A percentile compares a stretch with the other conserved stretches of the same genome.
Evolutionary conservation across 2,888 invertebrate genomes (phyloP).

Genomic region (Caenorhabditis wallacei): DNA sequence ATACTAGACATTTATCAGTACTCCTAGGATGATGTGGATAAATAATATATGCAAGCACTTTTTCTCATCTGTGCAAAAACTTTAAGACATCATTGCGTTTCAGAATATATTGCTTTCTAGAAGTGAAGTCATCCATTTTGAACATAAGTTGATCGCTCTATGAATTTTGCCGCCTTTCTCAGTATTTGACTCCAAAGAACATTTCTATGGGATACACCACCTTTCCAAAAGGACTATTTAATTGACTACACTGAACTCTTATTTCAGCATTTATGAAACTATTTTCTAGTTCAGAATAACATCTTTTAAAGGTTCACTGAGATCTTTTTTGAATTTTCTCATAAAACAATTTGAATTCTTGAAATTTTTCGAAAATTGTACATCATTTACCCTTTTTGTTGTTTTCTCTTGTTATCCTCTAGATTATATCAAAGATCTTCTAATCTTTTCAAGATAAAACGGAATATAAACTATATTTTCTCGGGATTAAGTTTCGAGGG

Average conservation of each 20-base stretch:
- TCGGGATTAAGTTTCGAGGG: conserved; percentile 4
- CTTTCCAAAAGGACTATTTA: neutral
- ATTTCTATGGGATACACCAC: conserved; percentile 13
- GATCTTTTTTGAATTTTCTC: no score
- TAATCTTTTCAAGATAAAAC: neutral
- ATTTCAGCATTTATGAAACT: neutral
- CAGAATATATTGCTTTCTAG: neutral
- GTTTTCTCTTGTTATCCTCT: neutral
- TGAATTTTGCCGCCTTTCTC: conserved; percentile 31
- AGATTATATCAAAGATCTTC: conserved; percentile 4
- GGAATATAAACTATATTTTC: neutral
- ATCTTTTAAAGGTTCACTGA: neutral
- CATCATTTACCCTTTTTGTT: neutral
- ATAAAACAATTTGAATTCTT: no score
- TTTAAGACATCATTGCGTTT: conserved; percentile 6
- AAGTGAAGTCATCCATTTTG: neutral
- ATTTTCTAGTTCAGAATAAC: no score
- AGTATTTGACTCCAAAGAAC: conserved; percentile 59
- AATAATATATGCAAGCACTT: no score
- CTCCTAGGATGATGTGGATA: no score
- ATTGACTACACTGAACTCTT: neutral
- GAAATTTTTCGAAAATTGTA: neutral
- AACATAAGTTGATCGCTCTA: conserved; percentile 39
- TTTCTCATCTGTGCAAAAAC: neutral
- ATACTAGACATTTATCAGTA: no score